Conservation (phyloP, 1,140 invertebrate species). For the Rhagoletis pomonella region DNA sequence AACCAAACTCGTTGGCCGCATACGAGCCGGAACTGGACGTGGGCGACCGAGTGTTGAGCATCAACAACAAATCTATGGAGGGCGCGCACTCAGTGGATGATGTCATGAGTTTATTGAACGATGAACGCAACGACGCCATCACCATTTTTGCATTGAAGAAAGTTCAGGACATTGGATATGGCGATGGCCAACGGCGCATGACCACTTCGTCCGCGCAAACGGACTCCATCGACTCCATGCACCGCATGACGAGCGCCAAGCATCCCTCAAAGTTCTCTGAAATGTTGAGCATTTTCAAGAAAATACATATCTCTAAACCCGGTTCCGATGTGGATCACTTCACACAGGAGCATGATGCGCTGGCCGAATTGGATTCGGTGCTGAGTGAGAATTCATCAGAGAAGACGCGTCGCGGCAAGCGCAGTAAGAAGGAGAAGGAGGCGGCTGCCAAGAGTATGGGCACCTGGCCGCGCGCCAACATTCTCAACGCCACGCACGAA, state of each 20-base stretch:
- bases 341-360: conserved; percentile 82
- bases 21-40: conserved; percentile 93
- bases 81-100: conserved; percentile 84
- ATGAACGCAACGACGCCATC: conserved; percentile 83
- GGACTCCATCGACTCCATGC: conserved; percentile 71
- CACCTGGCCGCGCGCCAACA: conserved; percentile 92
- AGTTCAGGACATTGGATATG: conserved; percentile 62
- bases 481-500: conserved; percentile 78
- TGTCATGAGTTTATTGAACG: conserved; percentile 85
- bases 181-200: conserved; percentile 63
- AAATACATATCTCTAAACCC: conserved; percentile 67
- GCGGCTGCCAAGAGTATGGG: conserved; percentile 85
- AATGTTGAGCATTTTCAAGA: conserved; percentile 70
- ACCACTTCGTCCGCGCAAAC: conserved; percentile 72
- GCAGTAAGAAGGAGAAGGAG: conserved; percentile 80
- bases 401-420: conserved; percentile 81
- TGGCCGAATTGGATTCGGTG: conserved; percentile 90
- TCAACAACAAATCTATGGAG: conserved; percentile 91
- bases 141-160: conserved; percentile 85
- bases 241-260: conserved; percentile 66
- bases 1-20: conserved; percentile 89
- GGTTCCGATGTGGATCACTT: conserved; percentile 73
- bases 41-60: conserved; percentile 94
- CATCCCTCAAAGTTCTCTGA: conserved; percentile 72
- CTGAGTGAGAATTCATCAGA: conserved; percentile 82